Conservation (phyloP, 2,888 invertebrate genomes). For the Diarsia mendica region DNA sequence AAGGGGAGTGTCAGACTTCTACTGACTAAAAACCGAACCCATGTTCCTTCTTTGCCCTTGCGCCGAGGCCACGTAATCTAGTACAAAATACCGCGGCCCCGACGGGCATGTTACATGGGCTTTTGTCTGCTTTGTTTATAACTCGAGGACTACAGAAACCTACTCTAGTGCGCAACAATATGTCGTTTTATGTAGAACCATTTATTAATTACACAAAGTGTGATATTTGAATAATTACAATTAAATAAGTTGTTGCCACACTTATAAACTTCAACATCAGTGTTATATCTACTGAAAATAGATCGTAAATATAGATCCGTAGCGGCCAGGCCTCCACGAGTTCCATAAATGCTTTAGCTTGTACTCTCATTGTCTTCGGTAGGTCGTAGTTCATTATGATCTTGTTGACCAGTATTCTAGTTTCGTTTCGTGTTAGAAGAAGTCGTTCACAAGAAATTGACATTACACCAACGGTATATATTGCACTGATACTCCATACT, state of each 20-base stretch:
- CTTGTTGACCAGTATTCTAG: slow-evolving; percentile 78
- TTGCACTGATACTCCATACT: slow-evolving; percentile 73
- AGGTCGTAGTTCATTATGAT: slow-evolving; percentile 81
- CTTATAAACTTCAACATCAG: slow-evolving; percentile 82
- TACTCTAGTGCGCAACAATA: neutral
- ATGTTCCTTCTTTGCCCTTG: too few species aligned
- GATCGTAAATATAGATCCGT: slow-evolving; percentile 75
- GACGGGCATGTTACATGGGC: neutral
- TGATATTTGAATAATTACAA: slow-evolving; percentile 82
- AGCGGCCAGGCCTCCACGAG: slow-evolving; percentile 80
- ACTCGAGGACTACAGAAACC: neutral
- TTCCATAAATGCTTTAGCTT: slow-evolving; percentile 82
- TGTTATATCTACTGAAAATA: slow-evolving; percentile 82
- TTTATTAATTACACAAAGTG: slow-evolving; percentile 67
- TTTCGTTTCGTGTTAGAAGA: slow-evolving; percentile 71
- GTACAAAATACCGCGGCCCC: too few species aligned
- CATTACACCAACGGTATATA: slow-evolving; percentile 72
- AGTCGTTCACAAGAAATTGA: slow-evolving; percentile 76
- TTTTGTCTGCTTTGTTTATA: neutral
- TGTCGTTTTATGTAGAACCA: neutral
- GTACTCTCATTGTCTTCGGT: slow-evolving; percentile 75
- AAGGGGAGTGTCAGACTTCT: too few species aligned
- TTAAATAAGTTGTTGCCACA: slow-evolving; percentile 82
- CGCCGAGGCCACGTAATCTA: too few species aligned
- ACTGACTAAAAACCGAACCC: too few species aligned